These are phyloP conservation scores for Globia sparganii DNA, from an alignment of 2,888 invertebrate genomes.

Conservation along the genomic window DNA sequence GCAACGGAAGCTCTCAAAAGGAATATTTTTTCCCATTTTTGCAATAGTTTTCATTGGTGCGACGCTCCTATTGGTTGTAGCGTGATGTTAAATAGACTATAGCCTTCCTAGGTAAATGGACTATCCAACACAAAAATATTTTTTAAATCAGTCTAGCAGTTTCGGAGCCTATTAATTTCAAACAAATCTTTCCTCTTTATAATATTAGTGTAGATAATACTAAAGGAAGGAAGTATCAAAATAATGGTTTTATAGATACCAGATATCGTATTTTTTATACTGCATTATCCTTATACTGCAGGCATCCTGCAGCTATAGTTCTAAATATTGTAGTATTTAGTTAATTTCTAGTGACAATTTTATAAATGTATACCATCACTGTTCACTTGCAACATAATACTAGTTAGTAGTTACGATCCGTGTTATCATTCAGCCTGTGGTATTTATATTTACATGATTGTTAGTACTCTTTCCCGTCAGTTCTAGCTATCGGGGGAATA, in stretches of 20 bases:
- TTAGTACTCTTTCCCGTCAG: background rate
- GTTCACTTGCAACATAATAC: background rate
- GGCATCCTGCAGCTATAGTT: background rate
- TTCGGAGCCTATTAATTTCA: no score
- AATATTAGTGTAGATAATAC: no score
- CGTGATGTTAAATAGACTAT: no score
- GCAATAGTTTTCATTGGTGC: no score
- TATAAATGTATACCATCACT: background rate
- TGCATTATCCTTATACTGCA: slow-evolving; percentile 1
- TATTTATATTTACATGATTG: slow-evolving; percentile 1
- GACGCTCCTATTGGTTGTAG: no score
- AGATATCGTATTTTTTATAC: slow-evolving; percentile 9
- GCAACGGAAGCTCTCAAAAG: no score
- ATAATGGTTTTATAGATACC: background rate
- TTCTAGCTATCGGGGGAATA: slow-evolving; percentile 19
- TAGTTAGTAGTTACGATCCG: slow-evolving; percentile 15
- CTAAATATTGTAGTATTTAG: background rate
- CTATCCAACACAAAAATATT: no score
- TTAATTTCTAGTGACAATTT: background rate
- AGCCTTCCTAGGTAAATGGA: no score
- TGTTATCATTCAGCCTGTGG: slow-evolving; percentile 10
- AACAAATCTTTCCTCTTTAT: no score
- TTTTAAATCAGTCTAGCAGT: no score
- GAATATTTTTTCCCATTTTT: no score
- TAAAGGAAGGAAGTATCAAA: slow-evolving; percentile 29